Evolutionary conservation across 2,888 invertebrate genomes (phyloP).

Genomic region (Anoplius nigerrimus): DNA sequence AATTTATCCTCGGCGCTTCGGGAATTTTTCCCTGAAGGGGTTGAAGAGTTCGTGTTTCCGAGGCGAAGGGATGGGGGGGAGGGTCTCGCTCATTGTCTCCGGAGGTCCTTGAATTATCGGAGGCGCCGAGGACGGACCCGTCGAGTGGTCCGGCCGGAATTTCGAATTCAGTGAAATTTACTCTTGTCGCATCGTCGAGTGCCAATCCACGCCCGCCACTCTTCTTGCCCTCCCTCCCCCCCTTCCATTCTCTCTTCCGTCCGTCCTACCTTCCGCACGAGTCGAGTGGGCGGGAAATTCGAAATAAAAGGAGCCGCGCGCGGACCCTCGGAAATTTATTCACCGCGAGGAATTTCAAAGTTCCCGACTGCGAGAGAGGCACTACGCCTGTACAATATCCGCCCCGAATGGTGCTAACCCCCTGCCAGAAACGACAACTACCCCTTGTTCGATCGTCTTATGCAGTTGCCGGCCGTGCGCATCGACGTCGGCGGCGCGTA

Average conservation of each 20-base stretch:
- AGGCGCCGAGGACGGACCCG: conserved; percentile 10
- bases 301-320: conserved; percentile 49
- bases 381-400: too few relatives aligned
- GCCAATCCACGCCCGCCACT: conserved; percentile 45
- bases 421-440: too few relatives aligned
- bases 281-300: conserved; percentile 50
- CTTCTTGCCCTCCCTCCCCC: conserved; percentile 1
- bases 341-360: conserved; percentile 47
- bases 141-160: conserved; percentile 50
- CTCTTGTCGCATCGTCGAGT: conserved; percentile 51
- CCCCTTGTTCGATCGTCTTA: too few relatives aligned
- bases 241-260: neutral
- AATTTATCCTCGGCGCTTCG: too few relatives aligned
- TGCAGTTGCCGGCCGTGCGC: too few relatives aligned
- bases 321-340: conserved; percentile 55
- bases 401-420: too few relatives aligned
- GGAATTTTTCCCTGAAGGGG: too few relatives aligned
- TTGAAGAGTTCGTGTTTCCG: too few relatives aligned
- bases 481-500: too few relatives aligned
- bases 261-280: conserved; percentile 13
- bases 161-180: conserved; percentile 58
- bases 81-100: conserved; percentile 1
- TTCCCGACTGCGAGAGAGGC: conserved; percentile 17
- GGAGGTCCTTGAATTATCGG: conserved; percentile 36
- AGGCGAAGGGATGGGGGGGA: conserved; percentile 27